These are phyloP conservation scores for Trissoscelio sp. DNA, from an alignment of 2,888 invertebrate genomes.

Conservation along the genomic window DNA sequence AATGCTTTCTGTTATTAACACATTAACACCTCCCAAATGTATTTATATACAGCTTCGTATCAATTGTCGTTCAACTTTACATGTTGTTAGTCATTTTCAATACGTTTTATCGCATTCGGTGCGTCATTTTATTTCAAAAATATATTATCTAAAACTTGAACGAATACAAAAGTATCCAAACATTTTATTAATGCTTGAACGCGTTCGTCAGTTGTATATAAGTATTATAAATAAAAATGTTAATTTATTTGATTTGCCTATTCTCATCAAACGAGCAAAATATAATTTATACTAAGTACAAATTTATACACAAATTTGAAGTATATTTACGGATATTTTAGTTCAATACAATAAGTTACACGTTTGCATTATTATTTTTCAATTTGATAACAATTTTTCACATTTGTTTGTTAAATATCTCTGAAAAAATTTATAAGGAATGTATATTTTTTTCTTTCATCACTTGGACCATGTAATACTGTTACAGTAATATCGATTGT, in stretches of 20 bases:
- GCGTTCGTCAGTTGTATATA: conserved; percentile 39
- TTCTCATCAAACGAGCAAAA: conserved; percentile 30
- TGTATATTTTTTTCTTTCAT: conserved; percentile 31
- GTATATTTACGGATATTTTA: conserved; percentile 7
- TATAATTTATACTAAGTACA: conserved; percentile 60
- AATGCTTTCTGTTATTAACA: conserved; percentile 23
- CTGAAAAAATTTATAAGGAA: conserved; percentile 29
- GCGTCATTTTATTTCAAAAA: conserved; percentile 59
- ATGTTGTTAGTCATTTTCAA: conserved; percentile 38
- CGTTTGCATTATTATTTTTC: too few relatives aligned
- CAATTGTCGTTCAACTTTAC: conserved; percentile 38
- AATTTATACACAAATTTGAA: conserved; percentile 52
- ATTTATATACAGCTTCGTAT: conserved; percentile 49
- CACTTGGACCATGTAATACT: conserved; percentile 55
- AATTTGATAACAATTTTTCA: too few relatives aligned
- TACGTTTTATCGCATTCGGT: conserved; percentile 36
- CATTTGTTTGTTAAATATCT: conserved; percentile 7
- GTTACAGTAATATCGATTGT: conserved; percentile 54
- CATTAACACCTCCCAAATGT: conserved; percentile 33
- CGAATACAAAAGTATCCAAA: conserved; percentile 65
- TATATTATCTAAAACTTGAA: conserved; percentile 68
- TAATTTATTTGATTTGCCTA: conserved; percentile 49
- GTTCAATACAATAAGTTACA: background rate
- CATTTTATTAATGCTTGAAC: conserved; percentile 41
- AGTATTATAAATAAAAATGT: conserved; percentile 60